These are phyloP conservation scores for Cydia amplana DNA, from an alignment of 1,140 invertebrate species.

Conservation along the genomic window DNA sequence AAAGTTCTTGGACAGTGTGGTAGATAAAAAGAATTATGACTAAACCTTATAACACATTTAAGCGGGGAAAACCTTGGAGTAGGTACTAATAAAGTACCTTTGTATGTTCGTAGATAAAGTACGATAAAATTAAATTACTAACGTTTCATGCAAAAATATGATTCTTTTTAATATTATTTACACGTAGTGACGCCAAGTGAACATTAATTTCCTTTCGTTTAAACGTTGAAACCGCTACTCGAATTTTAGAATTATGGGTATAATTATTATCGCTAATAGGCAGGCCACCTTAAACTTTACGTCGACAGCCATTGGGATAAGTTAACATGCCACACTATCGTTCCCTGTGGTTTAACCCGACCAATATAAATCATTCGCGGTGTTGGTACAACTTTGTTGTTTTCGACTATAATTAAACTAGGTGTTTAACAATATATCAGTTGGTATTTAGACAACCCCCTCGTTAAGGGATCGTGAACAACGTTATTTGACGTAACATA, in stretches of 20 bases:
- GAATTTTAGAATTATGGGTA: slow-evolving; percentile 12
- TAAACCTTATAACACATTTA: slow-evolving; percentile 7
- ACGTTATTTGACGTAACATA: slow-evolving; percentile 25
- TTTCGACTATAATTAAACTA: slow-evolving; percentile 47
- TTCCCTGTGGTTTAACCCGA: slow-evolving; percentile 42
- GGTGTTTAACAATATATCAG: slow-evolving; percentile 37
- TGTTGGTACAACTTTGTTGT: slow-evolving; percentile 39
- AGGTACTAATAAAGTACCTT: background rate
- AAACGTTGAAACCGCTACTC: background rate
- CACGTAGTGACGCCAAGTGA: background rate
- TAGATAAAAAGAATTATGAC: slow-evolving; percentile 30
- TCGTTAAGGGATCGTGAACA: slow-evolving; percentile 30
- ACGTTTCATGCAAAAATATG: background rate
- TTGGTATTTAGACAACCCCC: slow-evolving; percentile 28
- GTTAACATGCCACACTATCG: slow-evolving; percentile 48
- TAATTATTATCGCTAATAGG: slow-evolving; percentile 29
- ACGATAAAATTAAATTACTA: background rate
- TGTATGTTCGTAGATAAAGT: background rate
- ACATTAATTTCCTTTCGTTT: slow-evolving; percentile 18
- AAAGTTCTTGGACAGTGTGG: slow-evolving; percentile 20
- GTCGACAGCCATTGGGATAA: slow-evolving; percentile 44
- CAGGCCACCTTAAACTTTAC: slow-evolving; percentile 25
- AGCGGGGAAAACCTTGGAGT: background rate
- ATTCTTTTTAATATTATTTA: background rate
- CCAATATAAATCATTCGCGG: slow-evolving; percentile 51